Evolutionary conservation across 2,113 vertebrate species (phyloP), one percentile per base, ranked within the genome.

Genomic region (Bettongia penicillata): DNA sequence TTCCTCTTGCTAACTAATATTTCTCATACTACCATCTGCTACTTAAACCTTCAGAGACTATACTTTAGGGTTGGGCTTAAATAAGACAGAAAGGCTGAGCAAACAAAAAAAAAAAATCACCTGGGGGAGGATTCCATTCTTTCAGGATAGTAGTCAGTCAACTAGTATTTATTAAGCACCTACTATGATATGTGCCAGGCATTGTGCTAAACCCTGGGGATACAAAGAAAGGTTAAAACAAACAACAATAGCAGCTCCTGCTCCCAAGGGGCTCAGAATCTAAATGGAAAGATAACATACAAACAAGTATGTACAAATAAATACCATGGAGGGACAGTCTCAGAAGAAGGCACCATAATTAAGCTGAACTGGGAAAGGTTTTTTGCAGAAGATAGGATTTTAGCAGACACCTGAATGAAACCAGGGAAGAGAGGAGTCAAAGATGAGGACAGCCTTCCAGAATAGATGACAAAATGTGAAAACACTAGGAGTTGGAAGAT

Each of bases 1-100:
- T 53, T 55, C 2, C 90, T 96, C 24, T 52, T 94, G 51, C 55
- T 96, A 97, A 94, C 43, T 92, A 98, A 97, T 26, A 94, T 96
- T 53, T 93, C 94, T 53, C 93, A 89, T 55, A 97, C 51, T 89
- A 51, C 93, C 91, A 95, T 97, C 93, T 97, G 90, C 90, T 96
- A 92, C 95, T 95, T 91, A 96, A 96, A 96, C 95, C 90, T 98
- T 95, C 47, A 97, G 57, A 2, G 90, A 43, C 23, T 0, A 52
- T 57, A 48, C 57, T 49, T 94, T 93, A 94, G 89, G 93, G 1
- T 7, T 8, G 96, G n/a, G 19, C 8, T 43, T 84, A 84, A 84
- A 84, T 84, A 84, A 43, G 19, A 84, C 6, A 22, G n/a, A 55
- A 84, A 84, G 37, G n/a, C 16, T 22, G 37, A 84, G 6, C 37